Evolutionary conservation across 2,797 vertebrate genomes (phyloP).

Genomic region (Sebastes vulpes): DNA sequence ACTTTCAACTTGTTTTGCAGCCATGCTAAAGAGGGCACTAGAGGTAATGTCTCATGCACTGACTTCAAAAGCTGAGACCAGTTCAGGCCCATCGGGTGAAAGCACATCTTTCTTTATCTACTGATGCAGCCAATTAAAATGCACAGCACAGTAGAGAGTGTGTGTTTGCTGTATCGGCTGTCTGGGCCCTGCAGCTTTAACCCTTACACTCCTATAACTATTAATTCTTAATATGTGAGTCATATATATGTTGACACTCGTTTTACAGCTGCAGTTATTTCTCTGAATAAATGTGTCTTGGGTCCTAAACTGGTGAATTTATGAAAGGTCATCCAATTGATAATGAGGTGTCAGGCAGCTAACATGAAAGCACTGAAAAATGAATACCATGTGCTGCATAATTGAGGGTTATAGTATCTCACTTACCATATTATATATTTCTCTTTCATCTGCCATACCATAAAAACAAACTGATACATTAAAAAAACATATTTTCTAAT

Average conservation of each 20-base stretch:
- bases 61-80: not conserved
- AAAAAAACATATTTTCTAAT: not conserved
- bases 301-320: not conserved
- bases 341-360: not conserved
- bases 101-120: conserved; percentile 8
- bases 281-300: not conserved
- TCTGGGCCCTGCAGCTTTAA: conserved; percentile 20
- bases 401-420: not conserved
- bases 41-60: not conserved
- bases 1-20: not conserved
- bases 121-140: conserved; percentile 29
- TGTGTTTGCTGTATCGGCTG: not conserved
- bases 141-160: conserved; percentile 6
- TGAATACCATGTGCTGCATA: not conserved
- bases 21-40: not conserved
- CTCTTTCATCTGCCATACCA: not conserved
- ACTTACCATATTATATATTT: not conserved
- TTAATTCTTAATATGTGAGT: not conserved
- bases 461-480: not conserved
- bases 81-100: not conserved
- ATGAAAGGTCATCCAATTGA: not conserved
- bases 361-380: not conserved
- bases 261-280: not conserved
- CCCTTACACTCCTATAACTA: not conserved
- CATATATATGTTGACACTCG: not conserved